Conservation (phyloP, 2,888 invertebrate species). For the Papilio elwesi region DNA sequence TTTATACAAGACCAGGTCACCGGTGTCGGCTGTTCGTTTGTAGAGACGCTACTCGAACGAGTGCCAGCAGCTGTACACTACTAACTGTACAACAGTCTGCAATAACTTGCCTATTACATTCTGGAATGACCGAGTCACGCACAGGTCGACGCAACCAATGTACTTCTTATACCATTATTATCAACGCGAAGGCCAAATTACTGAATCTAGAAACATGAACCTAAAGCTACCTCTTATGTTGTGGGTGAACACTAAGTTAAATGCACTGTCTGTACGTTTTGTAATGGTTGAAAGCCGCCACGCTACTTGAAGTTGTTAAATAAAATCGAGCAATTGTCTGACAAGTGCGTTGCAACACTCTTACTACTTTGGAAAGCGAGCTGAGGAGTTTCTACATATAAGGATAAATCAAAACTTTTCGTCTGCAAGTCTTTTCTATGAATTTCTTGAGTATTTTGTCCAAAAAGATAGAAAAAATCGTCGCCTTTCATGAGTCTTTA, state of each 20-base stretch:
- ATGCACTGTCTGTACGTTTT: neutral
- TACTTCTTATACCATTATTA: too few relatives aligned
- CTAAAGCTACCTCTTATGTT: too few relatives aligned
- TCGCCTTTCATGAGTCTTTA: too few relatives aligned
- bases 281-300: neutral
- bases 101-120: neutral
- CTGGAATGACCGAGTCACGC: neutral
- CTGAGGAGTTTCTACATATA: neutral
- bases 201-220: too few relatives aligned
- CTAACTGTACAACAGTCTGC: neutral
- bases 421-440: too few relatives aligned
- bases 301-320: neutral
- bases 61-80: neutral
- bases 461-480: too few relatives aligned
- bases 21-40: neutral
- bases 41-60: neutral
- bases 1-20: neutral
- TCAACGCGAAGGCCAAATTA: too few relatives aligned
- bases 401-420: neutral
- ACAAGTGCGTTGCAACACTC: neutral
- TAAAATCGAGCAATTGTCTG: neutral
- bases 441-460: too few relatives aligned
- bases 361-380: neutral
- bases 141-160: neutral
- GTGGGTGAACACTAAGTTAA: too few relatives aligned